Evolutionary conservation across 2,888 invertebrate species (phyloP).

Genomic region (Sturmia bella): DNA sequence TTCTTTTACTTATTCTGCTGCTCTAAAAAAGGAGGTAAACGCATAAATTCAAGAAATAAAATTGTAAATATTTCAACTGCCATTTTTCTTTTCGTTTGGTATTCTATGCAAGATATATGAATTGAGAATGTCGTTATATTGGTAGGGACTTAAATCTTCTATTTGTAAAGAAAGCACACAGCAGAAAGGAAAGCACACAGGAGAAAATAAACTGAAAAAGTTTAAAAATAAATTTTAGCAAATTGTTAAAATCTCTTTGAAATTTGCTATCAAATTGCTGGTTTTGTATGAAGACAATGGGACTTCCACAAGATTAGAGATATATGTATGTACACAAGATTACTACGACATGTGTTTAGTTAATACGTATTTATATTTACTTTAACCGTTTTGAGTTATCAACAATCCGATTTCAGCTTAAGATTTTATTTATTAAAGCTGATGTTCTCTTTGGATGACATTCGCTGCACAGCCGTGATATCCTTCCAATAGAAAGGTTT

Average conservation of each 20-base stretch:
- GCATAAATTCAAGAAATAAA: constrained; percentile 63
- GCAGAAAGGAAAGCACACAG: neutral
- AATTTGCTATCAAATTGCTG: neutral
- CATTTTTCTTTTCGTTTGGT: neutral
- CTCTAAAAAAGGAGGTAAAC: neutral
- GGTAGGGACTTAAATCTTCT: constrained; percentile 1
- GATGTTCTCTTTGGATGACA: too few relatives aligned
- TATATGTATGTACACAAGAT: too few relatives aligned
- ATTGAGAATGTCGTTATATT: constrained; percentile 2
- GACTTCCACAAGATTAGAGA: too few relatives aligned
- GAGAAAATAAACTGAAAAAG: constrained; percentile 18
- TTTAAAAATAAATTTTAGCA: constrained; percentile 20
- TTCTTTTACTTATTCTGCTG: neutral
- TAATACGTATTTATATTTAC: too few relatives aligned
- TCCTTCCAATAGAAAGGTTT: too few relatives aligned
- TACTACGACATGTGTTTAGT: too few relatives aligned
- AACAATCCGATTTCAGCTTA: too few relatives aligned
- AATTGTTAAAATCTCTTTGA: neutral
- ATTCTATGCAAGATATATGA: neutral
- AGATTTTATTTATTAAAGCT: too few relatives aligned
- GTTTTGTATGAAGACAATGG: neutral
- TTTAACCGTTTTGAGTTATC: too few relatives aligned
- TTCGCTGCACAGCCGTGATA: too few relatives aligned
- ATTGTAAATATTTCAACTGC: constrained; percentile 57
- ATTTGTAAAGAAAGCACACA: neutral